phyloP scores from a whole-genome alignment of 1,140 invertebrate species.

The Macrotrachela quadricornifera region DNA sequence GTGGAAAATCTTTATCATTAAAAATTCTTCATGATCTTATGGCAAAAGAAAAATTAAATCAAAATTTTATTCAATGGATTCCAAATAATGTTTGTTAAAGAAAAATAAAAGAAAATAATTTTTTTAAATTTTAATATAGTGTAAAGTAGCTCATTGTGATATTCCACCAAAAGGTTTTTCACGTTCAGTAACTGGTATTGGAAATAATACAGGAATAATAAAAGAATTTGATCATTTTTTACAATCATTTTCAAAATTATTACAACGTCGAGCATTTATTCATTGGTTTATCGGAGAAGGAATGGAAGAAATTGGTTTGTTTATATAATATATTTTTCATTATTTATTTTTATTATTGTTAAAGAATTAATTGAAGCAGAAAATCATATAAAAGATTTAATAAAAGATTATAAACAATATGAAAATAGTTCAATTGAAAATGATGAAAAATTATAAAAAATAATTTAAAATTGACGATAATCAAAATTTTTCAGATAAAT shows the following conservation, averaged over 20 bases:
- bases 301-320: neutral
- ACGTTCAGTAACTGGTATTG: constrained; percentile 33
- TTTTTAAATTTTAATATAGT: neutral
- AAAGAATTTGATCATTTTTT: neutral
- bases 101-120: neutral
- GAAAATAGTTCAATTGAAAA: too few relatives aligned
- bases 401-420: too few relatives aligned
- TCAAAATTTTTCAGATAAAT: too few relatives aligned
- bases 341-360: too few relatives aligned
- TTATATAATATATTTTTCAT: too few relatives aligned
- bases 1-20: constrained; percentile 10
- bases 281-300: neutral
- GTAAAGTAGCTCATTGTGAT: constrained; percentile 29
- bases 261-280: neutral
- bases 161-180: constrained; percentile 32
- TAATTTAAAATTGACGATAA: too few relatives aligned
- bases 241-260: neutral
- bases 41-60: neutral
- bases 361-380: too few relatives aligned
- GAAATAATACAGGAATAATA: constrained; percentile 42
- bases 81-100: neutral
- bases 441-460: too few relatives aligned
- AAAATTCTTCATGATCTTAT: constrained; percentile 4
- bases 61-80: constrained; percentile 4
- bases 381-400: too few relatives aligned